Evolutionary conservation across 2,113 vertebrate genomes (phyloP), one percentile per base, ranked within the genome.

Genomic region (Geothlypis trichas): DNA sequence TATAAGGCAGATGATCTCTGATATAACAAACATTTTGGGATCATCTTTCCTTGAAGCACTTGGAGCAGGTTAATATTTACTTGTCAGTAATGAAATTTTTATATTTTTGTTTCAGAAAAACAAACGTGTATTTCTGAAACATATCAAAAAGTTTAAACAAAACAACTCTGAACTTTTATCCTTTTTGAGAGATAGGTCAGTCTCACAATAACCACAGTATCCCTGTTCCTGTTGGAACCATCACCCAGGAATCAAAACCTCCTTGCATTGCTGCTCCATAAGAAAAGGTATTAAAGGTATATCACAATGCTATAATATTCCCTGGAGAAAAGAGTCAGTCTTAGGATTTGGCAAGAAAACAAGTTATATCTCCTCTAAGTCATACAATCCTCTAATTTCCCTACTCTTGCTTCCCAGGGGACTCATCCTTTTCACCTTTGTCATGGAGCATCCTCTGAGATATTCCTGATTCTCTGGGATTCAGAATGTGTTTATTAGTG

Each of bases 141-240:
- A 7, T 16, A 8, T 37, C 15, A 42, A 82, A 74, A 90, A 75
- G 3, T 22, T 55, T 41, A 44, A 75, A 61, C 4, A 57, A 49
- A 69, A 31, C 6, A 21, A 4, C 15, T 59, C 15, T 20, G 55
- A 41, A 2, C 2, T 49, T 71, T 35, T 31, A 47, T 15, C n/a
- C 3, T 61, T 62, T 90, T 37, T 69, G 18, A 52, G 69, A 66
- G 6, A 41, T 15, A 39, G 3, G 10, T 57, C 46, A 13, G 6
- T 42, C 19, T 77, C 31, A 18, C 49, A 27, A 67, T 59, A 46
- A 44, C 13, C 4, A 24, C 15, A 37, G 11, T 26, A 54, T 24
- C 12, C 0, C 0, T 54, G 7, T 74, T 93, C 33, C 14, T 42
- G 3, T 55, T 76, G 54, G 15, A 72, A 33, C 5, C 5, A 26